Evolutionary conservation across 1,140 invertebrate species (phyloP).

Genomic region (Dolichoris vasculosae): DNA sequence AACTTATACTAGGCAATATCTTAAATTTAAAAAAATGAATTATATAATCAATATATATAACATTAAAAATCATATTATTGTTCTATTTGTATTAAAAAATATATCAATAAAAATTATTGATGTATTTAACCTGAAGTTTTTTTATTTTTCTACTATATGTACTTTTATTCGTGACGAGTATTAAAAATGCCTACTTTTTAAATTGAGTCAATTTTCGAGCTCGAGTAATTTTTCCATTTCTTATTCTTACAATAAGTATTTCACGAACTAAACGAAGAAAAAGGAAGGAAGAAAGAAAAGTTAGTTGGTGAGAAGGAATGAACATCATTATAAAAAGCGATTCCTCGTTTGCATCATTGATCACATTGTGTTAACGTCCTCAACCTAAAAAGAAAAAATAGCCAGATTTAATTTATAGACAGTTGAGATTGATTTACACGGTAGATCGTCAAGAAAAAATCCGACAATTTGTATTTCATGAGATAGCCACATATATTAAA

Average conservation of each 20-base stretch:
- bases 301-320: neutral
- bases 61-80: too few relatives aligned
- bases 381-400: neutral
- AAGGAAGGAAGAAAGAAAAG: neutral
- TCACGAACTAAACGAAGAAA: neutral
- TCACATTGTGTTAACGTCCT: neutral
- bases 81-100: too few relatives aligned
- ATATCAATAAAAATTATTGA: too few relatives aligned
- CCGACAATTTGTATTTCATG: conserved; percentile 41
- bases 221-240: neutral
- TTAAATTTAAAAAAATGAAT: too few relatives aligned
- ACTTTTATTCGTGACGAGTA: too few relatives aligned
- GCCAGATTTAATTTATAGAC: conserved; percentile 33
- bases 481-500: conserved; percentile 10
- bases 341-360: conserved; percentile 20
- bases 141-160: too few relatives aligned
- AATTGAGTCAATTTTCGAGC: conserved; percentile 12
- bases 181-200: neutral
- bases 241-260: neutral
- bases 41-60: too few relatives aligned
- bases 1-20: too few relatives aligned
- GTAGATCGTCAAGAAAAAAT: conserved; percentile 18
- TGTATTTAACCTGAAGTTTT: too few relatives aligned
- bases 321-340: neutral
- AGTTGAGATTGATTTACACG: conserved; percentile 36